Percentiles rank a stretch among this genome's conserved stretches.
Conservation (phyloP, 1,140 invertebrate species). For the Nasonia vitripennis region DNA sequence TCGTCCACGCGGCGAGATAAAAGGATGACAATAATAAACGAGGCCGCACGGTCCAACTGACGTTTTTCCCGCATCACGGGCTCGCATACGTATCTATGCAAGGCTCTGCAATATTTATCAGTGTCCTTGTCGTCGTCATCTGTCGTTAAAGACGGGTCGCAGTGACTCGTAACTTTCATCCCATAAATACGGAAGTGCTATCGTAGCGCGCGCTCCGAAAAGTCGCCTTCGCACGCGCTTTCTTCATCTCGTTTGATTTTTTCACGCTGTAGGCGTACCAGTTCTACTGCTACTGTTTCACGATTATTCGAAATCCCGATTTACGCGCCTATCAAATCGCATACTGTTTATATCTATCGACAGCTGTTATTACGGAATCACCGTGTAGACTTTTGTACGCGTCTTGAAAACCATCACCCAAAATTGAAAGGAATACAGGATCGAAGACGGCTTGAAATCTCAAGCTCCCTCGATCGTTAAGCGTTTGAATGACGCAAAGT, state of each 20-base stretch:
- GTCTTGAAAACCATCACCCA: too few species aligned
- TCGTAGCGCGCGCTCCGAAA: not conserved
- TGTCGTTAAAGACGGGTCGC: constrained; percentile 18
- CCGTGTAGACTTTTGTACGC: too few species aligned
- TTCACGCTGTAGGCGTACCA: not conserved
- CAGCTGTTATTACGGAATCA: not conserved
- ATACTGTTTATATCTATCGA: not conserved
- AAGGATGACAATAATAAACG: not conserved
- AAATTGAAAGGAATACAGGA: too few species aligned
- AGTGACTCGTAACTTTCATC: constrained; percentile 36
- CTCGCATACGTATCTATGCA: not conserved
- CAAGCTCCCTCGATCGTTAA: not conserved
- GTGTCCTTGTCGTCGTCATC: constrained; percentile 4
- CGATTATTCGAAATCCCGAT: not conserved
- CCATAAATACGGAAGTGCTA: constrained; percentile 29
- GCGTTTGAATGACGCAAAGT: constrained; percentile 10
- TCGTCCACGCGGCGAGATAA: not conserved
- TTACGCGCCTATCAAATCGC: not conserved
- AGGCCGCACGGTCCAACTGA: not conserved
- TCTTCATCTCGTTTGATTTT: not conserved
- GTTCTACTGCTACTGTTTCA: not conserved
- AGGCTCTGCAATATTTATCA: constrained; percentile 20
- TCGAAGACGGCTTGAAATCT: too few species aligned
- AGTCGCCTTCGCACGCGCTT: not conserved
- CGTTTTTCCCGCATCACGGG: not conserved